phyloP scores from a whole-genome alignment of 2,113 vertebrate species.

The Microtus montanus region DNA sequence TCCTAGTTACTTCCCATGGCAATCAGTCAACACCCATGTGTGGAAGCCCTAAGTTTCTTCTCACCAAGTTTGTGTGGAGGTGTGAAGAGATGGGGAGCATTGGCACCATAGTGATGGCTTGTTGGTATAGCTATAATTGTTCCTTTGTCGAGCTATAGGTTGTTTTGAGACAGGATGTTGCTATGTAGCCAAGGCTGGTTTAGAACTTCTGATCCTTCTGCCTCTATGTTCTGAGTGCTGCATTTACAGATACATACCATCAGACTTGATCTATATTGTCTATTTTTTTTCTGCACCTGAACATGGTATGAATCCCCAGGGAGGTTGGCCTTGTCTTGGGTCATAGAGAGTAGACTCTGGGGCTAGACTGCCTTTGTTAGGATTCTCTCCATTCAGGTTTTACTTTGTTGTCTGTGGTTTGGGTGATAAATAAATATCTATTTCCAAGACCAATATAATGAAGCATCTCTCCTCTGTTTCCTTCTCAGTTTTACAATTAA shows the following conservation, averaged over 20 bases:
- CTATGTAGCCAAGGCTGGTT: background rate
- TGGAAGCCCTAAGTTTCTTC: background rate
- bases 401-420: background rate
- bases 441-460: background rate
- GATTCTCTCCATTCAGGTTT: background rate
- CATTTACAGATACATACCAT: background rate
- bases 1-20: background rate
- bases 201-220: background rate
- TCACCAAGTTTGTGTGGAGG: background rate
- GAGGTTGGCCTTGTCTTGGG: background rate
- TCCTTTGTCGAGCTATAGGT: background rate
- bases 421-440: background rate
- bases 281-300: background rate
- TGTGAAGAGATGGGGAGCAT: too few species aligned
- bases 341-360: background rate
- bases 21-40: background rate
- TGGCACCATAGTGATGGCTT: too few species aligned
- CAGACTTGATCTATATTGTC: background rate
- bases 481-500: background rate
- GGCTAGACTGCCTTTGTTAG: background rate
- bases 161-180: background rate
- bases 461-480: background rate
- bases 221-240: background rate
- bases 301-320: background rate
- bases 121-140: background rate